These are phyloP conservation scores for Cosmopolites sordidus DNA, from an alignment of 2,888 invertebrate genomes.

Conservation along the genomic window DNA sequence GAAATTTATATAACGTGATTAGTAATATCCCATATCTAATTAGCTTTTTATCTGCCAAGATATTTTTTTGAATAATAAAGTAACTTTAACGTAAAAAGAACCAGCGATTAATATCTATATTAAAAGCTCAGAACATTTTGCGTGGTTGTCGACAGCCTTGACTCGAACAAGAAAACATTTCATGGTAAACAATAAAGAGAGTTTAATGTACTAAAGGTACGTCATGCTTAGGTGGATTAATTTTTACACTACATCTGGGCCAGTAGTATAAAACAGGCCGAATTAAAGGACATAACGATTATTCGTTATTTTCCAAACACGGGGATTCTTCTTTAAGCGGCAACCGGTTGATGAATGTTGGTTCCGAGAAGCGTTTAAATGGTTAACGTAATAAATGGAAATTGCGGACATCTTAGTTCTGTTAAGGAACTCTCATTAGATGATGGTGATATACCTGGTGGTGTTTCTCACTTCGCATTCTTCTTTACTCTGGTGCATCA, in stretches of 20 bases:
- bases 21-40: too few relatives aligned
- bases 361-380: too few relatives aligned
- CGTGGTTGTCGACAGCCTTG: slow-evolving; percentile 28
- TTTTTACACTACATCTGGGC: slow-evolving; percentile 4
- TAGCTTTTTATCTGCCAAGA: too few relatives aligned
- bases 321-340: not conserved
- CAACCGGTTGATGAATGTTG: too few relatives aligned
- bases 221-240: not conserved
- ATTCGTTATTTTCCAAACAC: not conserved
- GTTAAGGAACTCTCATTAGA: too few relatives aligned
- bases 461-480: too few relatives aligned
- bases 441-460: too few relatives aligned
- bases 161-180: slow-evolving; percentile 23
- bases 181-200: slow-evolving; percentile 5
- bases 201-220: not conserved
- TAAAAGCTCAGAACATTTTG: not conserved
- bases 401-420: too few relatives aligned
- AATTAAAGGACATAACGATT: not conserved
- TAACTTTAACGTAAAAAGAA: not conserved
- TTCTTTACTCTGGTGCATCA: too few relatives aligned
- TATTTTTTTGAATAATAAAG: too few relatives aligned
- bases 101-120: not conserved
- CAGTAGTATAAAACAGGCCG: not conserved
- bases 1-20: too few relatives aligned
- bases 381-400: too few relatives aligned